A percentile compares a stretch with the other conserved stretches of the same genome.
Evolutionary conservation across 92 coral and sea anemone species (phyloP).

Genomic region (Porites cylindrica): DNA sequence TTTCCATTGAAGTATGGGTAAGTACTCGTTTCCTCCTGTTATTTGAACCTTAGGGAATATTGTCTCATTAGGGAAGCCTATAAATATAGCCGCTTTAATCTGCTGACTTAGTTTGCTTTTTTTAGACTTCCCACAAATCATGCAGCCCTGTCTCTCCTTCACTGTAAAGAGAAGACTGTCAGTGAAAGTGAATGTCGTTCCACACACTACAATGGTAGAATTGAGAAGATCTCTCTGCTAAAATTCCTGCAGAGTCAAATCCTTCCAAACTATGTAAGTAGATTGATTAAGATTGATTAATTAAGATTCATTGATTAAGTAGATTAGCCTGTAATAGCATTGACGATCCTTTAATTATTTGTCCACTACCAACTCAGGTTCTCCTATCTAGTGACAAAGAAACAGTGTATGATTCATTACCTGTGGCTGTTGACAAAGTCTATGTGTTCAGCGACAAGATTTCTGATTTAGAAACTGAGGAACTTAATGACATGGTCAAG

Average conservation of each 20-base stretch:
- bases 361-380: slow-evolving; percentile 26
- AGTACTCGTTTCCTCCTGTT: not conserved
- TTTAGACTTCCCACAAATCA: slow-evolving; percentile 5
- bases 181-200: not conserved
- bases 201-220: slow-evolving; percentile 29
- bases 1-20: slow-evolving; percentile 45
- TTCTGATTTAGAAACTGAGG: slow-evolving; percentile 31
- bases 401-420: slow-evolving; percentile 49
- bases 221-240: slow-evolving; percentile 7
- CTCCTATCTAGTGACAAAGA: slow-evolving; percentile 46
- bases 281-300: no score
- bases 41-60: no score
- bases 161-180: slow-evolving; percentile 20
- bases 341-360: not conserved
- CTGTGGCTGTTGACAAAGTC: slow-evolving; percentile 55
- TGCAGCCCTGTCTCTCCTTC: slow-evolving; percentile 36
- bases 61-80: no score
- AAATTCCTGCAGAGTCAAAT: slow-evolving; percentile 25
- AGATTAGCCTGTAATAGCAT: not conserved
- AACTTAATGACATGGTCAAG: slow-evolving; percentile 50
- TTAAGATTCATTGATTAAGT: no score
- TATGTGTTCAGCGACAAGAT: slow-evolving; percentile 67
- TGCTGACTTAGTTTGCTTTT: not conserved
- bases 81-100: not conserved
- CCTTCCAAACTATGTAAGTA: slow-evolving; percentile 50